Base-by-base conservation (phyloP, 2,113 vertebrate genomes). In the Numenius arquata region DNA sequence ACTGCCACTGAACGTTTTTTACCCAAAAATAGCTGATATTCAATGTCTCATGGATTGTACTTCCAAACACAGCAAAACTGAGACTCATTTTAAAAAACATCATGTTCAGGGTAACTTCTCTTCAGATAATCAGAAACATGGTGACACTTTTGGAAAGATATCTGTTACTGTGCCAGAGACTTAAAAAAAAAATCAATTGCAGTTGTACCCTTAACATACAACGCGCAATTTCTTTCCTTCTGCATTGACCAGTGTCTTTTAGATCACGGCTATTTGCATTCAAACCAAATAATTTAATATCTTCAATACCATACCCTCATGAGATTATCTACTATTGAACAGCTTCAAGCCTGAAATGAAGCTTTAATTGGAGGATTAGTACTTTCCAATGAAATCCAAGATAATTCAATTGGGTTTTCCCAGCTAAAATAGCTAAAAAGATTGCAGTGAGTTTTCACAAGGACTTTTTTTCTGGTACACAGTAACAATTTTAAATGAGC, bases 41-140 rank as follows among this genome's bases (percentile, higher is more conserved):
- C 26, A 5, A 1, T 3, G 11, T 18, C 62, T 77, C n/a, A 9
- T 8, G 1, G 40, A 21, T 48, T 4, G 2, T 16, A 36, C 61
- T 68, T 63, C 30, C 50, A 68, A 63, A 17, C 10, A 48, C 20
- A 65, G 45, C 27, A 59, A 36, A 70, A 19, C 26, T 4, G 7
- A 88, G 43, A 79, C 4, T 70, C 15, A 6, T 40, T 63, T 26
- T 21, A 65, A 59, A 22, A 56, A 38, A 29, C 13, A 17, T 52
- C 4, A 6, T 93, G 81, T 74, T 22, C 32, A 48, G 7, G 7
- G 8, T 32, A 26, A 23, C 47, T 82, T 68, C n/a, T 72, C 16
- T 67, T n/a, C 45, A 62, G 17, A 55, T 55, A 29, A 55, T 55
- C 41, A 52, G 48, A 78, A 88, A 74, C 12, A 22, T 10, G 30